phyloP scores from a whole-genome alignment of 2,797 vertebrate genomes.

The Microctenopoma steveboyesi region DNA sequence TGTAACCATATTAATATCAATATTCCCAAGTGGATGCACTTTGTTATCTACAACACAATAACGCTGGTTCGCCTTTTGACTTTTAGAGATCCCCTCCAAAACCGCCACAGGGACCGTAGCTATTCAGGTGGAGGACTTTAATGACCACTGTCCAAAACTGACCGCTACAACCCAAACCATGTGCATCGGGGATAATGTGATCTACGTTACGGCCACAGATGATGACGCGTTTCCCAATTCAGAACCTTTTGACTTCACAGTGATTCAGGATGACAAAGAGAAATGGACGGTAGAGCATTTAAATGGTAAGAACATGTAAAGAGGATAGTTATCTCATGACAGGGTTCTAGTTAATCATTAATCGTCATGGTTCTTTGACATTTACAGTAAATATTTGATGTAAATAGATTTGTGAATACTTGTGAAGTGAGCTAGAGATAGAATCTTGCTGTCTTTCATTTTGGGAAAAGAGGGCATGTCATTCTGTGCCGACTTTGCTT shows the following conservation, averaged over 20 bases:
- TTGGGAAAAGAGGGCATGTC: no score
- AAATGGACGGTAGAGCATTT: conserved; percentile 83
- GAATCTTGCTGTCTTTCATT: no score
- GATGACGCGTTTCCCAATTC: conserved; percentile 84
- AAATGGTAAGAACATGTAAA: conserved; percentile 83
- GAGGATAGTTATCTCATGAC: background rate
- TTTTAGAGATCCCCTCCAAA: conserved; percentile 82
- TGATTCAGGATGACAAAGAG: conserved; percentile 72
- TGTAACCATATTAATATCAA: background rate
- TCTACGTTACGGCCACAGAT: conserved; percentile 87
- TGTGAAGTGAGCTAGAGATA: no score
- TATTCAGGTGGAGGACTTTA: conserved; percentile 88
- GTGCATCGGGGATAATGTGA: conserved; percentile 74
- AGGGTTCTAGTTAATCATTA: background rate
- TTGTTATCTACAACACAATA: background rate
- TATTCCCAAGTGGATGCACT: background rate
- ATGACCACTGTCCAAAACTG: conserved; percentile 91
- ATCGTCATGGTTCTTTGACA: no score
- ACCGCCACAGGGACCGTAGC: conserved; percentile 91
- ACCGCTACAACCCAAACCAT: conserved; percentile 71
- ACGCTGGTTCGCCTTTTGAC: conserved; percentile 10
- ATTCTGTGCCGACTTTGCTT: background rate
- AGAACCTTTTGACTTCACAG: conserved; percentile 85
- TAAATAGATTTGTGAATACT: no score
- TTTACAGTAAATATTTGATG: no score